Evolutionary conservation across 2,113 vertebrate genomes (phyloP), one percentile per base, ranked within the genome.

Genomic region (Zosterops japonicus): DNA sequence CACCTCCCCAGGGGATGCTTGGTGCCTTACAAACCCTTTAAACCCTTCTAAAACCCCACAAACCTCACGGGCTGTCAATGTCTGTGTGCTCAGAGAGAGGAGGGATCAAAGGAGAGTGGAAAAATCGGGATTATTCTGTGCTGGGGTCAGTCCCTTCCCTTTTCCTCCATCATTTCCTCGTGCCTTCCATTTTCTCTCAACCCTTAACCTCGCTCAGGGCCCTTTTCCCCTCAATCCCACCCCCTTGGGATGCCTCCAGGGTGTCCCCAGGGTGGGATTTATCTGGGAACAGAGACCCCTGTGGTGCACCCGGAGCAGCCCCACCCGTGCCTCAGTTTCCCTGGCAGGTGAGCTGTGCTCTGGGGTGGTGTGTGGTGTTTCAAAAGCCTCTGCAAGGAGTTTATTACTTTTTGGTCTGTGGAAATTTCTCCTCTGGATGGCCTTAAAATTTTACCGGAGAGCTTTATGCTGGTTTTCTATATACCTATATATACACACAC

Each of bases 341-440:
- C 67, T 46, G 28, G 5, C 22, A 31, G 55, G 39, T 28, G 44
- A 29, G 49, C 6, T 0, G 6, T 46, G 67, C 10, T 28, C 19
- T 0, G 0, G 23, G 64, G 14, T 18, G 25, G 4, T 9, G 18
- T 9, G 29, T 0, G 1, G 11, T 6, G 50, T 46, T 67, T 59
- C 12, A 3, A 71, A 84, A 82, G 11, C 47, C 41, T 75, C 81
- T 76, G 71, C 13, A 29, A 93, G 44, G 53, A 31, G 11, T 71
- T 84, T 29, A 46, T 85, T 36, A 12, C 0, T 65, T 85, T 57
- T 2, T 29, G 46, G 55, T 18, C 36, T 53, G 6, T 46, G 70
- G 36, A 79, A 36, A 28, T 86, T 88, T 88, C 31, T 88, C 65
- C 44, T 47, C 33, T 8, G n/a, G 67, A 53, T 36, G 20, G 81